These are phyloP conservation scores for Antitype chi DNA, from an alignment of 2,888 invertebrate species.

Conservation along the genomic window DNA sequence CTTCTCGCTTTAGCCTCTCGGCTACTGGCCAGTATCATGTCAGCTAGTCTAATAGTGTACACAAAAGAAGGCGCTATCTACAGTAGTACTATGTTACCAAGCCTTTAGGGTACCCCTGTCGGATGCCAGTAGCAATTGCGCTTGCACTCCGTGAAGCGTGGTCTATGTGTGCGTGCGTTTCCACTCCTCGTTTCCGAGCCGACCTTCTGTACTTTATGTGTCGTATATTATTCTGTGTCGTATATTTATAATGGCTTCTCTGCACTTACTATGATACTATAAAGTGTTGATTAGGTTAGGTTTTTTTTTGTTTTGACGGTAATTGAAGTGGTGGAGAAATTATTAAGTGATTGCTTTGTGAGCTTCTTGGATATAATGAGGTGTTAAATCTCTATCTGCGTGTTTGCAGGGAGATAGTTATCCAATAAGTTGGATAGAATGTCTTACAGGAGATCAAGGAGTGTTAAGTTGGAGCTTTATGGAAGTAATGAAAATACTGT, in stretches of 20 bases:
- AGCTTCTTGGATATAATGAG: conserved; percentile 7
- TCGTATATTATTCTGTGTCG: conserved; percentile 25
- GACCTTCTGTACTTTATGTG: conserved; percentile 1
- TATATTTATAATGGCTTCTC: conserved; percentile 52
- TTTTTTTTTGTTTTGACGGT: conserved; percentile 15
- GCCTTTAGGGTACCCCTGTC: too few species aligned
- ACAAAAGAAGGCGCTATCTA: background rate
- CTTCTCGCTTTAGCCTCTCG: background rate
- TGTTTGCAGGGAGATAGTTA: background rate
- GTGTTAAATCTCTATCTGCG: background rate
- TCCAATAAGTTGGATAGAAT: background rate
- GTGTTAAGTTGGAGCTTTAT: background rate
- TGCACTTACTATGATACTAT: conserved; percentile 40
- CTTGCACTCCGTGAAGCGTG: background rate
- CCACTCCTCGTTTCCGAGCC: rapidly evolving
- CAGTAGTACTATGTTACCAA: background rate
- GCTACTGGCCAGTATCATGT: background rate
- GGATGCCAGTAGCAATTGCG: background rate
- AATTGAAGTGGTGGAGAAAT: conserved; percentile 31
- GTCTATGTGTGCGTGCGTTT: background rate
- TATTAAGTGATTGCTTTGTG: conserved; percentile 13
- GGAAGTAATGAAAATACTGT: too few species aligned
- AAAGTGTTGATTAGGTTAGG: conserved; percentile 30
- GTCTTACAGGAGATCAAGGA: background rate
- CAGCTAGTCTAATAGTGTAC: background rate